Evolutionary conservation across 2,797 vertebrate genomes (phyloP).

Genomic region (Myotis daubentonii): DNA sequence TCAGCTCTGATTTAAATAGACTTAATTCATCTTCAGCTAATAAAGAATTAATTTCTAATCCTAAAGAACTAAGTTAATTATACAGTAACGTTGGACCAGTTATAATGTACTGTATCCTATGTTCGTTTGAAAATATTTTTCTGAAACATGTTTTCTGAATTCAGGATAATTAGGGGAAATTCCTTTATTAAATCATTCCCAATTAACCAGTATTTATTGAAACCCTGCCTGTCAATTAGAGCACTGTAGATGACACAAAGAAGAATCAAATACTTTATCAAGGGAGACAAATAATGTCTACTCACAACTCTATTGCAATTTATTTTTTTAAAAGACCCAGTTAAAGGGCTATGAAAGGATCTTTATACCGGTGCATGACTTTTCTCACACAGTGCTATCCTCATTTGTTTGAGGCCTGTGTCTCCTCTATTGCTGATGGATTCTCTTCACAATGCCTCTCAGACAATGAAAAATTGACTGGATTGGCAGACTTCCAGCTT

Average conservation of each 20-base stretch:
- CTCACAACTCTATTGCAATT: not conserved
- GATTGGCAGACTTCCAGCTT: conserved; percentile 18
- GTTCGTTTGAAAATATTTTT: not conserved
- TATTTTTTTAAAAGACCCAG: not conserved
- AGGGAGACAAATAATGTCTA: not conserved
- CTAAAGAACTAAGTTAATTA: not conserved
- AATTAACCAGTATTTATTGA: conserved; percentile 24
- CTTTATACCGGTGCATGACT: not conserved
- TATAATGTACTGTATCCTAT: not conserved
- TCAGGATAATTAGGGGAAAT: not conserved
- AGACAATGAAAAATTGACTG: conserved; percentile 36
- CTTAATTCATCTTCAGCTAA: not conserved
- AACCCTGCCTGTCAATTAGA: not conserved
- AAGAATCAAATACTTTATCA: not conserved
- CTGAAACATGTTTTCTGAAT: not conserved
- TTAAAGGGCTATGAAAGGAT: not conserved
- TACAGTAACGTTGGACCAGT: not conserved
- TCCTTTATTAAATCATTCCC: not conserved
- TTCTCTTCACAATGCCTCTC: not conserved
- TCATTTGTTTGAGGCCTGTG: not conserved
- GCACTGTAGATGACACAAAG: not conserved
- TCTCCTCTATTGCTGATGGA: not conserved
- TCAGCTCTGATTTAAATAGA: not conserved
- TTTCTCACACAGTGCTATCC: not conserved
- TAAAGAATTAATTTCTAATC: conserved; percentile 2